Percentiles rank a stretch among this genome's conserved stretches.
Conservation (phyloP, 2,888 invertebrate species). For the Nymphalis urticae region DNA sequence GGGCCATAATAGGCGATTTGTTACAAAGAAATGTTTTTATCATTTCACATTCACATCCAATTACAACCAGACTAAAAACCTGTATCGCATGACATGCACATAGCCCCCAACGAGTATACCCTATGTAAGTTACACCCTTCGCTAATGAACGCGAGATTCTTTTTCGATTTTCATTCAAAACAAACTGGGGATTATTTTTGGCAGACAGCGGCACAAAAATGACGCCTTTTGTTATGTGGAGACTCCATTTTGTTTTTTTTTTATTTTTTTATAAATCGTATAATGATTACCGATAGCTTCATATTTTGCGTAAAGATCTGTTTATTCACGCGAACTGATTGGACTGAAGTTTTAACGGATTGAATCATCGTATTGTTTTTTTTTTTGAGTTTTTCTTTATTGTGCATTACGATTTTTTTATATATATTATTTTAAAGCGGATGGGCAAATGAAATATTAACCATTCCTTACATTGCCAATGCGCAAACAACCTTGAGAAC, state of each 20-base stretch:
- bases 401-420: background rate
- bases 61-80: background rate
- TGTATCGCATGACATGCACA: constrained; percentile 42
- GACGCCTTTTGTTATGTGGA: constrained; percentile 35
- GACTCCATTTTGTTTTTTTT: constrained; percentile 13
- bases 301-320: background rate
- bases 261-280: constrained; percentile 19
- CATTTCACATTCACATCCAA: background rate
- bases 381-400: background rate
- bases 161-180: constrained; percentile 76
- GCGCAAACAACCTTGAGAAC: too few species aligned
- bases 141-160: constrained; percentile 76
- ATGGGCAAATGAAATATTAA: too few species aligned
- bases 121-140: constrained; percentile 75
- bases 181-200: constrained; percentile 70
- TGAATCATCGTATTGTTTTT: background rate
- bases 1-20: too few species aligned
- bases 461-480: background rate
- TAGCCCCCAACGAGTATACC: constrained; percentile 52
- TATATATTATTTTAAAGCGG: too few species aligned
- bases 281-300: constrained; percentile 25
- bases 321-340: constrained; percentile 6
- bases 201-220: constrained; percentile 59
- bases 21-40: too few species aligned
- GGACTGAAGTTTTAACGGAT: background rate